A percentile compares a stretch with the other conserved stretches of the same genome.
These are phyloP conservation scores for Camptogramma bilineatum DNA, from an alignment of 2,888 invertebrate genomes.

Conservation along the genomic window DNA sequence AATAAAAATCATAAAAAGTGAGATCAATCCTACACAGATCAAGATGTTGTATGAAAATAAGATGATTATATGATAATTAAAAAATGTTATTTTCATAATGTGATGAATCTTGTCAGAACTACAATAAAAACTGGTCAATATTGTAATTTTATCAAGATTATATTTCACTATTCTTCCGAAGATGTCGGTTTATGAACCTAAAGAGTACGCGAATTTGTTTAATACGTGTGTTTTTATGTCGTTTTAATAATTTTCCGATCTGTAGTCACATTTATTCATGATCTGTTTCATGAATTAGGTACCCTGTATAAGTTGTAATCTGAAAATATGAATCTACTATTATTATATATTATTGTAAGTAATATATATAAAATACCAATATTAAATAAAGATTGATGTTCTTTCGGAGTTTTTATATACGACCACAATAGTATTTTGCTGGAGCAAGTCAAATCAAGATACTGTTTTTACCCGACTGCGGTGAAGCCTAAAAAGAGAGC, in stretches of 20 bases:
- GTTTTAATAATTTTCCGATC: background rate
- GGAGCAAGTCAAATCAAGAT: too few species aligned
- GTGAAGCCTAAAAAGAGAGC: too few species aligned
- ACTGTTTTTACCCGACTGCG: too few species aligned
- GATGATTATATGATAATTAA: background rate
- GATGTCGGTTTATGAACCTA: too few species aligned
- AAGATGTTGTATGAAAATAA: background rate
- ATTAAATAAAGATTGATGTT: background rate
- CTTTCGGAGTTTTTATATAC: background rate
- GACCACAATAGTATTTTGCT: too few species aligned
- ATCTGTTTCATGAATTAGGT: background rate
- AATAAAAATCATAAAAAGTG: too few species aligned
- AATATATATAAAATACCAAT: background rate
- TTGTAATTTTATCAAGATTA: background rate
- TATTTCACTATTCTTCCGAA: background rate
- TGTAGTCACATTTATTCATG: background rate
- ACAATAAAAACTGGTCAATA: background rate
- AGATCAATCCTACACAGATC: too few species aligned
- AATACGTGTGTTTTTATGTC: background rate
- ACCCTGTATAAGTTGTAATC: background rate
- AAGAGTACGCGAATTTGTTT: too few species aligned
- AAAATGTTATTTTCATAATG: background rate
- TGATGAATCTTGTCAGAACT: background rate
- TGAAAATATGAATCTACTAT: background rate
- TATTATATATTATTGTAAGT: background rate